Evolutionary conservation across 2,113 vertebrate species (phyloP), one percentile per base, ranked within the genome.

Genomic region (Corydoras sp.): DNA sequence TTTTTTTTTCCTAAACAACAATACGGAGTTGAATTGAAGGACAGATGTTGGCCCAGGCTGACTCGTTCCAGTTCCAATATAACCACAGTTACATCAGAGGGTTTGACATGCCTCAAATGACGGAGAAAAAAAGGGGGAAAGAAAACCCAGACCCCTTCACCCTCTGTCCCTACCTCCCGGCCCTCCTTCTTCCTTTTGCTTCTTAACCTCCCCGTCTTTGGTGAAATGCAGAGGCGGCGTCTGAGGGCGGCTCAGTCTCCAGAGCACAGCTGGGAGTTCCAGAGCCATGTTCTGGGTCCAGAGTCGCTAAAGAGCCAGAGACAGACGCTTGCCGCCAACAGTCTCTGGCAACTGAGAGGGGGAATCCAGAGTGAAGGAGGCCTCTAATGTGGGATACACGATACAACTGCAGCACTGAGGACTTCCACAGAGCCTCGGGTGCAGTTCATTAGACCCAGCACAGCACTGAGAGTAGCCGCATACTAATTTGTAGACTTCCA

Each of bases 31-130:
- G 18, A 62, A 18, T 3, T 14, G 14, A 13, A 65, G 62, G 10
- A 12, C 10, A 66, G 66, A 43, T 55, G 51, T 54, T 24, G 9
- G 54, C 9, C 15, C 29, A 8, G n/a, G 3, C 59, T 5, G n/a
- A 31, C 29, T 32, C 13, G 13, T 51, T 58, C 24, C 50, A n/a
- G 49, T 29, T 32, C 32, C 8, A 9, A 35, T 73, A 66, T 54
- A 53, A n/a, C 54, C 13, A 54, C 29, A 15, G 65, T 64, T 64
- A 64, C 62, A 64, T 64, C 65, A 66, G 12, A 30, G 64, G 18
- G 90, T 93, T 93, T 91, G 93, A 85, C 35, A 43, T 43, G 35
- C 35, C 35, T 43, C 35, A 43, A 14, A 76, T 74, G 71, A 77
- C 76, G 69, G 29, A 62, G 63, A 10, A 51, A 5, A 73, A 50